These are phyloP conservation scores for Saccopteryx bilineata DNA, from an alignment of 2,113 vertebrate species.

Conservation along the genomic window DNA sequence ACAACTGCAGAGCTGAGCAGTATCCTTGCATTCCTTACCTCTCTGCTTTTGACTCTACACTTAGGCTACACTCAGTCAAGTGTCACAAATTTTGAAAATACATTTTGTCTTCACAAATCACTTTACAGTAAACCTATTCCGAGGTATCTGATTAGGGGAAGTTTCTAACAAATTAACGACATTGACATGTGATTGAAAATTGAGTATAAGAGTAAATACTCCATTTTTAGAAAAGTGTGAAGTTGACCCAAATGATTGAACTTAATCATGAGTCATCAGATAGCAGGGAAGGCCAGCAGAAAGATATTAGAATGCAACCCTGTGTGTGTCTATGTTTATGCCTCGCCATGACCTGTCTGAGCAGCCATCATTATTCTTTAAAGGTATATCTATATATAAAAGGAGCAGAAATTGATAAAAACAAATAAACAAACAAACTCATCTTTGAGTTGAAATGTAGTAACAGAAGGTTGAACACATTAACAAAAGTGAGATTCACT, in stretches of 20 bases:
- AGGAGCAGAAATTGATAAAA: not conserved
- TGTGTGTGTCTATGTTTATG: not conserved
- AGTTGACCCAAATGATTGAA: not conserved
- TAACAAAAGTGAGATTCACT: constrained; percentile 19
- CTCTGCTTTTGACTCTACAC: not conserved
- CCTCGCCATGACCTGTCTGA: not conserved
- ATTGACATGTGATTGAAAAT: not conserved
- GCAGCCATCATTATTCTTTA: not conserved
- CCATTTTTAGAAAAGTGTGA: constrained; percentile 7
- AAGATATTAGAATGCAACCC: not conserved
- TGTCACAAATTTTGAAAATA: constrained; percentile 1
- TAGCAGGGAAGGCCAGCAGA: not conserved
- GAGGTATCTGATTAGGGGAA: constrained; percentile 2
- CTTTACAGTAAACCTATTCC: not conserved
- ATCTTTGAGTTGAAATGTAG: not conserved
- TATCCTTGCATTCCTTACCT: not conserved
- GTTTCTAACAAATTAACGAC: not conserved
- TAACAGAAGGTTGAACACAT: not conserved
- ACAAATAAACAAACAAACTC: not conserved
- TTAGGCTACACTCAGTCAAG: not conserved
- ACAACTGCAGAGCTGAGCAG: not conserved
- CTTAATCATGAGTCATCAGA: not conserved
- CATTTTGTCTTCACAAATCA: constrained; percentile 22
- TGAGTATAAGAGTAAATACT: not conserved
- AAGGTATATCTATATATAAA: not conserved